These are phyloP conservation scores for Zaprionus vittiger DNA, from an alignment of 1,140 invertebrate genomes.

Conservation along the genomic window DNA sequence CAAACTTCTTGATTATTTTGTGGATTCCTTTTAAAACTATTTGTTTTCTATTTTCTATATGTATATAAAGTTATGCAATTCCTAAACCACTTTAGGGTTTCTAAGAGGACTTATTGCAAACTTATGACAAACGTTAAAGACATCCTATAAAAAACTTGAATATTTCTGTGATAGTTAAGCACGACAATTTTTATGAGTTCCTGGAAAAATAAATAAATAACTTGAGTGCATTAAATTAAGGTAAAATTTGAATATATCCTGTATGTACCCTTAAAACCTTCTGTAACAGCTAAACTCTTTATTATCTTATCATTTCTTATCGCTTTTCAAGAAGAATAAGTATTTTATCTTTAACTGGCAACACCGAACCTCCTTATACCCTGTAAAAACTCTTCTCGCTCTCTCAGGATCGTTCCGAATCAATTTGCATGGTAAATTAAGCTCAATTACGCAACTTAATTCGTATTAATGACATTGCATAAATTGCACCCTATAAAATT, in stretches of 20 bases:
- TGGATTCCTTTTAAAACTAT: no score
- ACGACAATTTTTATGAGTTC: background rate
- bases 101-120: background rate
- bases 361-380: background rate
- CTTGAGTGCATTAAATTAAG: no score
- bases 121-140: background rate
- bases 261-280: background rate
- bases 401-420: background rate
- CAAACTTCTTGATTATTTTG: no score
- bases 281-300: no score
- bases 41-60: no score
- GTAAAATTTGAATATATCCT: background rate
- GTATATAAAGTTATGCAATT: no score
- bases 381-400: background rate
- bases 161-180: background rate
- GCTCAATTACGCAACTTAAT: slow-evolving; percentile 62
- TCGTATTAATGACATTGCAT: slow-evolving; percentile 66
- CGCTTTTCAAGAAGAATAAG: no score
- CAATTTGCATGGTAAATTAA: slow-evolving; percentile 17
- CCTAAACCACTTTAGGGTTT: no score
- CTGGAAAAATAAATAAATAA: no score
- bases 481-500: slow-evolving; percentile 77
- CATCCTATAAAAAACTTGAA: background rate
- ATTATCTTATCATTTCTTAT: no score
- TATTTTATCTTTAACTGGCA: no score